Percentiles rank a stretch among this genome's conserved stretches.
Evolutionary conservation across 1,140 invertebrate species (phyloP).

Genomic region (Oryzaephilus surinamensis): DNA sequence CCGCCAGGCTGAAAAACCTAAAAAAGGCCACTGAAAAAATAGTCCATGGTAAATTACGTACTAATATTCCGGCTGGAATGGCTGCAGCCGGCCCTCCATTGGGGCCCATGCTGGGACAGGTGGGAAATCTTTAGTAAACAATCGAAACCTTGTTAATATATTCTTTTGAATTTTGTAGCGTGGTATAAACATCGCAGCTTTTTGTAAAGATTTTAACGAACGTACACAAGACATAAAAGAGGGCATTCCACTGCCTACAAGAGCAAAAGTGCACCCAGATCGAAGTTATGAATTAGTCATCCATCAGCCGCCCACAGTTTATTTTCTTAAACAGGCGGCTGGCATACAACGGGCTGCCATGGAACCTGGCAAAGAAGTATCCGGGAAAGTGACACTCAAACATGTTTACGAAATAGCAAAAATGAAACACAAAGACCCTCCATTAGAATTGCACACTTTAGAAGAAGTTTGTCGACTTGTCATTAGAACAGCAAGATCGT

Average conservation of each 20-base stretch:
- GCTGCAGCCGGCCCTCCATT: slow-evolving; percentile 78
- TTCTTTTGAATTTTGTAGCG: slow-evolving; percentile 48
- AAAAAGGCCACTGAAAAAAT: slow-evolving; percentile 64
- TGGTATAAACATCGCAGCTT: slow-evolving; percentile 89
- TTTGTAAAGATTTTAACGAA: slow-evolving; percentile 98
- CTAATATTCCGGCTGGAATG: slow-evolving; percentile 77
- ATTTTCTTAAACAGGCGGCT: slow-evolving; percentile 90
- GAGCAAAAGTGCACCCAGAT: slow-evolving; percentile 77
- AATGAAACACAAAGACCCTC: slow-evolving; percentile 82
- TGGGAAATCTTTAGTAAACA: slow-evolving; percentile 33
- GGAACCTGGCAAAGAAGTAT: slow-evolving; percentile 65
- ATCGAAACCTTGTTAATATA: background rate
- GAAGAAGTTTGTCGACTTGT: slow-evolving; percentile 69
- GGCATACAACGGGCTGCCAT: slow-evolving; percentile 78
- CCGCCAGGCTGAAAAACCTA: slow-evolving; percentile 49
- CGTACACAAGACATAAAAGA: slow-evolving; percentile 85
- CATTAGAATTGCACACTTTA: slow-evolving; percentile 47
- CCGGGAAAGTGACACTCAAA: slow-evolving; percentile 87
- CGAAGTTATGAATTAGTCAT: slow-evolving; percentile 75
- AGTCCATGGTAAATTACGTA: slow-evolving; percentile 60
- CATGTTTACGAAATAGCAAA: slow-evolving; percentile 98
- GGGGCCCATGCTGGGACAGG: slow-evolving; percentile 86
- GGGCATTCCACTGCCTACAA: slow-evolving; percentile 81
- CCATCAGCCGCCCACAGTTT: slow-evolving; percentile 73
- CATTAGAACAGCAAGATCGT: slow-evolving; percentile 61